Evolutionary conservation across 2,888 invertebrate genomes (phyloP).

Genomic region (Schizotus pectinicornis): DNA sequence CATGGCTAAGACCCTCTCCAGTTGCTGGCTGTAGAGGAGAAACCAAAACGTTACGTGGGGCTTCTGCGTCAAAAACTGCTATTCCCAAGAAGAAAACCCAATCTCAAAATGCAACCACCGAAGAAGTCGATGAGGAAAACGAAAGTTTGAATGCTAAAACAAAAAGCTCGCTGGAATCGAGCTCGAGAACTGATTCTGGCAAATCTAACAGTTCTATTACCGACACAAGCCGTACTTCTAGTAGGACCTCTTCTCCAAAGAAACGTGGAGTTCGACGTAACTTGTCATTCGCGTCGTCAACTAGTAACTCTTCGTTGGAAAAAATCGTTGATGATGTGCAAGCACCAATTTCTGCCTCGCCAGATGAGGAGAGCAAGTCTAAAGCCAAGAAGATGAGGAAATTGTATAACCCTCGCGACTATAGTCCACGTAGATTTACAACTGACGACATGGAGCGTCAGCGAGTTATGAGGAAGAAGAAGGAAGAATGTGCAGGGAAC

Average conservation of each 20-base stretch:
- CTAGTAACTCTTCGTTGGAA: too few species aligned
- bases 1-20: too few species aligned
- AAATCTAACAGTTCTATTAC: too few species aligned
- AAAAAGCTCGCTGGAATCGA: too few species aligned
- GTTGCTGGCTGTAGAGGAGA: too few species aligned
- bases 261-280: slow-evolving; percentile 28
- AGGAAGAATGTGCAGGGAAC: background rate
- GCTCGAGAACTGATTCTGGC: too few species aligned
- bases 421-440: slow-evolving; percentile 2
- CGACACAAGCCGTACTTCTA: too few species aligned
- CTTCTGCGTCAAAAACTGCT: too few species aligned
- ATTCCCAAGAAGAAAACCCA: too few species aligned
- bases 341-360: background rate
- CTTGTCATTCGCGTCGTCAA: too few species aligned
- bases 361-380: background rate
- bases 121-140: background rate
- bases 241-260: slow-evolving; percentile 3
- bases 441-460: slow-evolving; percentile 36
- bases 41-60: too few species aligned
- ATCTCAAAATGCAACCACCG: too few species aligned
- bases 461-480: slow-evolving; percentile 23
- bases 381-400: slow-evolving; percentile 16
- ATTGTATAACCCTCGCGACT: slow-evolving; percentile 41
- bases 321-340: background rate
- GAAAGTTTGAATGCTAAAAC: background rate